Evolutionary conservation across 2,888 invertebrate genomes (phyloP), one percentile per base, ranked within the genome.

Genomic region (Oscheius sp.): DNA sequence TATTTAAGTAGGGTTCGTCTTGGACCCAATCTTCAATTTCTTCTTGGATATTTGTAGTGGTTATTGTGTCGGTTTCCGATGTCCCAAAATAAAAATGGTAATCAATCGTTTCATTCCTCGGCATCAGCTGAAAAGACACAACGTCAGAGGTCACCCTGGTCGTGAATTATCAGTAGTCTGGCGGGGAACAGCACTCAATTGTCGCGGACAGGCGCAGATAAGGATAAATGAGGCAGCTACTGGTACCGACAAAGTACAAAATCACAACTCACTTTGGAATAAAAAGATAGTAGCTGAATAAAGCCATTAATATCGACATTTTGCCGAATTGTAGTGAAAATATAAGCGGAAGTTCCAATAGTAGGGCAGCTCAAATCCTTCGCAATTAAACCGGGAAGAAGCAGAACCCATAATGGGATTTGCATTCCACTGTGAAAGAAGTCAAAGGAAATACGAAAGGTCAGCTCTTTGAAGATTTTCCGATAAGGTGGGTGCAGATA

Each of bases 331-430:
- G 78, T 76, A n/a, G 73, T 70, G 15, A 78, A 42, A 50, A 74
- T 65, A 57, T 69, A 76, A 15, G 78, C 70, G 34, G 72, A 64
- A 2, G 76, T 74, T 4, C 78, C 78, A 29, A 73, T 46, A 10
- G 78, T 78, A 8, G 78, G 76, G 65, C 75, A 78, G 31, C 50
- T 65, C 31, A 74, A 29, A 5, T 42, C 53, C 66, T n/a, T 27
- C n/a, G 25, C n/a, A 15, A 52, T 6, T n/a, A 31, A n/a, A 52
- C n/a, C 12, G 5, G 25, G 50, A 12, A 52, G 25, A n/a, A n/a
- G n/a, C n/a, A n/a, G n/a, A n/a, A n/a, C n/a, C n/a, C n/a, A n/a
- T n/a, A n/a, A n/a, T n/a, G n/a, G n/a, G n/a, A n/a, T n/a, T n/a
- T n/a, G n/a, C n/a, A n/a, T n/a, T n/a, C n/a, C n/a, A n/a, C n/a